phyloP scores from a whole-genome alignment of 2,888 invertebrate genomes.

The Reticulitermes lucifugus region DNA sequence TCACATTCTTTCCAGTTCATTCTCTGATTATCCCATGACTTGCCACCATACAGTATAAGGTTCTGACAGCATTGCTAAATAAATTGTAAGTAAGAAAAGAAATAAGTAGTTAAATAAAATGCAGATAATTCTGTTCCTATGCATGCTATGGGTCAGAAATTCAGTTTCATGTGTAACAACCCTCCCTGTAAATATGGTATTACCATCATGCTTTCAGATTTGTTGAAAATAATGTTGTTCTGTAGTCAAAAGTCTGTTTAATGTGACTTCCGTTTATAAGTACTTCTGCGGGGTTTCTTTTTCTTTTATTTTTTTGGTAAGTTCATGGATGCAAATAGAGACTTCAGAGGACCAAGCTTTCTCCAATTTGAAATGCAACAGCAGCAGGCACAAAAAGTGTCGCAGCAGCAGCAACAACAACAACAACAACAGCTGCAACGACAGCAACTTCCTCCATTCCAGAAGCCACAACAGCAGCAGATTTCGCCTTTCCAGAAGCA shows the following conservation, averaged over 20 bases:
- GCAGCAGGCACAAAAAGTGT: neutral
- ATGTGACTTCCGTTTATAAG: neutral
- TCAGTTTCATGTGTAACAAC: too few species aligned
- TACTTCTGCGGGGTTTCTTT: neutral
- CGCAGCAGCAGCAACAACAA: neutral
- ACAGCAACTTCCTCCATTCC: neutral
- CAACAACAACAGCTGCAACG: neutral
- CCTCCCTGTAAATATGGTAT: too few species aligned
- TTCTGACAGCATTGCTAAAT: too few species aligned
- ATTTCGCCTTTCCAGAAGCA: neutral
- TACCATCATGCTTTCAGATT: too few species aligned
- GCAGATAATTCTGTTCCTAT: too few species aligned
- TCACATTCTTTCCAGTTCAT: too few species aligned
- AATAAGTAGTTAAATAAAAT: too few species aligned
- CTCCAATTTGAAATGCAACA: conserved; percentile 8
- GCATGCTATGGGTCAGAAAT: too few species aligned
- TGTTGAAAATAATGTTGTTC: neutral
- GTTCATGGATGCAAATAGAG: conserved; percentile 24
- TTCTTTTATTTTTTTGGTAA: neutral
- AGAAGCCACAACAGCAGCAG: neutral
- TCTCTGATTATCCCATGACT: too few species aligned
- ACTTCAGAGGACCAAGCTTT: conserved; percentile 26
- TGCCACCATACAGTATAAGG: too few species aligned
- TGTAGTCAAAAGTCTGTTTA: neutral
- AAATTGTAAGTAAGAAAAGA: too few species aligned